phyloP scores from a whole-genome alignment of 2,888 invertebrate species.

The Ashinkailepas kermadecensis region DNA sequence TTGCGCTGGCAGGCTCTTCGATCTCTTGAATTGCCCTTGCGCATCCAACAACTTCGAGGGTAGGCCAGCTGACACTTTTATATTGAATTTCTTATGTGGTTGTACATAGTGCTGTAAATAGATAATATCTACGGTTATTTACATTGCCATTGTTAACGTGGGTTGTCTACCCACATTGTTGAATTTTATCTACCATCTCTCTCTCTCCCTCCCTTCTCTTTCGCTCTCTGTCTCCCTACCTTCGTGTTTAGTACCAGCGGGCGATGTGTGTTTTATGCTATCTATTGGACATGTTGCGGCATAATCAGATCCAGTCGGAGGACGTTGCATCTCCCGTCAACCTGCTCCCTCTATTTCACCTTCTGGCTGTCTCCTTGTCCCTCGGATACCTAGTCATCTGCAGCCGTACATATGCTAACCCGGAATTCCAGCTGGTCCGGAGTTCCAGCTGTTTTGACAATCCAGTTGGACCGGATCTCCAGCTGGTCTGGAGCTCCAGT shows the following conservation, averaged over 20 bases:
- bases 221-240: too few species aligned
- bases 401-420: too few species aligned
- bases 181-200: background rate
- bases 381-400: too few species aligned
- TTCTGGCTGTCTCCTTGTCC: too few species aligned
- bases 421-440: too few species aligned
- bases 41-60: background rate
- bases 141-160: conserved; percentile 16
- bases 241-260: background rate
- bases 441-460: too few species aligned
- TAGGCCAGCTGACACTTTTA: background rate
- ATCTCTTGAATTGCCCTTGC: conserved; percentile 6
- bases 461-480: too few species aligned
- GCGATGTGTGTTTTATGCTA: background rate
- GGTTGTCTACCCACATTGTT: background rate
- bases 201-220: background rate
- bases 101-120: conserved; percentile 16
- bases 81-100: conserved; percentile 1
- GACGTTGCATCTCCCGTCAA: too few species aligned
- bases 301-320: too few species aligned
- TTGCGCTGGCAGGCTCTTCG: background rate
- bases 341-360: too few species aligned
- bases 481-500: too few species aligned
- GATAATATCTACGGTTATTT: background rate
- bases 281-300: background rate